phyloP scores from a whole-genome alignment of 1,140 invertebrate species.

The Dufourea novaeangliae region DNA sequence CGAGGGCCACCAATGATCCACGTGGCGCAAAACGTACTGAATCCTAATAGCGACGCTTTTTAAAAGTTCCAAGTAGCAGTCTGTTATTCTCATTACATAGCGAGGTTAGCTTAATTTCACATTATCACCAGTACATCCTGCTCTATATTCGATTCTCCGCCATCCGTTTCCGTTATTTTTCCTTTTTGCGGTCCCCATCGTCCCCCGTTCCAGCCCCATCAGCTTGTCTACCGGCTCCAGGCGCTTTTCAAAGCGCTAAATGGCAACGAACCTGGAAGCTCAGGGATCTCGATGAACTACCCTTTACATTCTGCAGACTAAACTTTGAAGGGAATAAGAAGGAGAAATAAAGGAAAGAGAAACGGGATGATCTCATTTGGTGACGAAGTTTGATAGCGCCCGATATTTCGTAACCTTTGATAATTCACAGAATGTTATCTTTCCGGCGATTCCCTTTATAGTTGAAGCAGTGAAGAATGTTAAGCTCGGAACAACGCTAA shows the following conservation, averaged over 20 bases:
- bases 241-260: constrained; percentile 56
- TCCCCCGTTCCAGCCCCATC: constrained; percentile 17
- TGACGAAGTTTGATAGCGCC: background rate
- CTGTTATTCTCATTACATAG: constrained; percentile 37
- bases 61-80: background rate
- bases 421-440: no score
- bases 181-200: constrained; percentile 12
- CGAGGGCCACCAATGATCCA: no score
- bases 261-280: constrained; percentile 56
- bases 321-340: constrained; percentile 29
- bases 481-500: no score
- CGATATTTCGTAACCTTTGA: no score
- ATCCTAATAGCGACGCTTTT: background rate
- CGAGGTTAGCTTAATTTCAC: constrained; percentile 4
- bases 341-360: background rate
- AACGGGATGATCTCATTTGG: background rate
- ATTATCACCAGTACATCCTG: background rate
- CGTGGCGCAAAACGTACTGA: no score
- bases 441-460: no score
- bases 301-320: constrained; percentile 21
- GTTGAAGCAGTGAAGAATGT: no score
- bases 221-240: constrained; percentile 38
- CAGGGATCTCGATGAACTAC: constrained; percentile 39
- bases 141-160: background rate
- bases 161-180: constrained; percentile 31